Percentiles rank a stretch among this genome's conserved stretches.
Evolutionary conservation across 2,113 vertebrate species (phyloP).

Genomic region (Alligator sinensis): DNA sequence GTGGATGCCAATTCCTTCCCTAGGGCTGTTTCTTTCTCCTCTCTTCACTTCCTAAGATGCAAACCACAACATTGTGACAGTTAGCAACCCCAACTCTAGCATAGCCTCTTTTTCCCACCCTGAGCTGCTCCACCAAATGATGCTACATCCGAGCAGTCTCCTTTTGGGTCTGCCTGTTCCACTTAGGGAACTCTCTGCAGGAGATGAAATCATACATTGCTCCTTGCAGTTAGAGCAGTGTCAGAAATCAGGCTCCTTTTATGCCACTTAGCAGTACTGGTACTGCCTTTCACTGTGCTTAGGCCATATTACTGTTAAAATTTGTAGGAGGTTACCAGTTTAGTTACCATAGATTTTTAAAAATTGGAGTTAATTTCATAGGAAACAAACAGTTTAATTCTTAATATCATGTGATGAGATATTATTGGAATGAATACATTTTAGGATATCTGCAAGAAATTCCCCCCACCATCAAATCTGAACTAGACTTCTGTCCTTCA

Average conservation of each 20-base stretch:
- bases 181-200: neutral
- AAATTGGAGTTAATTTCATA: neutral
- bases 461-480: neutral
- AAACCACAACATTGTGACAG: neutral
- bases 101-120: neutral
- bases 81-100: neutral
- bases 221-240: neutral
- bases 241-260: neutral
- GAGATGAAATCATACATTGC: neutral
- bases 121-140: neutral
- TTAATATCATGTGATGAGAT: neutral
- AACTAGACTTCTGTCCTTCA: slow-evolving; percentile 20
- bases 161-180: neutral
- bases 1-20: neutral
- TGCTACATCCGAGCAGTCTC: neutral
- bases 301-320: accelerated
- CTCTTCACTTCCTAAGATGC: neutral
- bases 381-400: neutral
- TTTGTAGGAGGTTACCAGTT: neutral
- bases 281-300: neutral
- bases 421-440: neutral
- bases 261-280: neutral
- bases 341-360: too few relatives aligned
- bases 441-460: neutral
- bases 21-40: neutral